Conservation (phyloP, 2,113 vertebrate genomes). For the Bos indicus region DNA sequence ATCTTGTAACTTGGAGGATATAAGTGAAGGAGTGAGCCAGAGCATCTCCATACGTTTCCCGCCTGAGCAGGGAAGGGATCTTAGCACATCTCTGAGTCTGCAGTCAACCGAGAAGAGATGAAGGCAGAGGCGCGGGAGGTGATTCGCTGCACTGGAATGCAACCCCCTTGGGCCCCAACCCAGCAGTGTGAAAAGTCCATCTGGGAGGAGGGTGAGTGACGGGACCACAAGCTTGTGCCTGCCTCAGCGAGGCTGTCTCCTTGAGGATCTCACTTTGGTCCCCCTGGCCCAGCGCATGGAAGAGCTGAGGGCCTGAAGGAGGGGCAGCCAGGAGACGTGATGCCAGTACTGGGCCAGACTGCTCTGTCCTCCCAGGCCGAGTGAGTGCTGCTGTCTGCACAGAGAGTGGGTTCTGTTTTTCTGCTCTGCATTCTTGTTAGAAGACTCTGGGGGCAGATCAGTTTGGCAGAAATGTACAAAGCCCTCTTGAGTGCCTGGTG, state of each 20-base stretch:
- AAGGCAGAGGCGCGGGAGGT: neutral
- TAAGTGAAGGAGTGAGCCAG: neutral
- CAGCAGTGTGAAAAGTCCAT: neutral
- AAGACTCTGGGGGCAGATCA: neutral
- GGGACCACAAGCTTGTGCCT: neutral
- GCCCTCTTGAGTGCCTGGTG: neutral
- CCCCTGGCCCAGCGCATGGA: neutral
- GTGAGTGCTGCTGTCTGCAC: neutral
- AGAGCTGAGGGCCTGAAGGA: neutral
- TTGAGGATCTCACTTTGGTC: neutral
- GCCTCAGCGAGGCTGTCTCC: neutral
- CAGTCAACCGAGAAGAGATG: neutral
- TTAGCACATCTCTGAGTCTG: neutral
- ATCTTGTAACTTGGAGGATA: neutral
- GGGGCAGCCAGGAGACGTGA: neutral
- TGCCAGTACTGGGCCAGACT: neutral
- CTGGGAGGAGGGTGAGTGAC: neutral
- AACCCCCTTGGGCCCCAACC: accelerated
- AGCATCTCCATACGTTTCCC: neutral
- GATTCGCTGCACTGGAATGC: neutral
- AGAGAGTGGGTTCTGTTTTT: neutral
- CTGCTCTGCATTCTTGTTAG: neutral
- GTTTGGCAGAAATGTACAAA: neutral
- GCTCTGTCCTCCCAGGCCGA: neutral
- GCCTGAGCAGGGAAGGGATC: neutral